Evolutionary conservation across 2,113 vertebrate species (phyloP).

Genomic region (Pygoscelis antarcticus): DNA sequence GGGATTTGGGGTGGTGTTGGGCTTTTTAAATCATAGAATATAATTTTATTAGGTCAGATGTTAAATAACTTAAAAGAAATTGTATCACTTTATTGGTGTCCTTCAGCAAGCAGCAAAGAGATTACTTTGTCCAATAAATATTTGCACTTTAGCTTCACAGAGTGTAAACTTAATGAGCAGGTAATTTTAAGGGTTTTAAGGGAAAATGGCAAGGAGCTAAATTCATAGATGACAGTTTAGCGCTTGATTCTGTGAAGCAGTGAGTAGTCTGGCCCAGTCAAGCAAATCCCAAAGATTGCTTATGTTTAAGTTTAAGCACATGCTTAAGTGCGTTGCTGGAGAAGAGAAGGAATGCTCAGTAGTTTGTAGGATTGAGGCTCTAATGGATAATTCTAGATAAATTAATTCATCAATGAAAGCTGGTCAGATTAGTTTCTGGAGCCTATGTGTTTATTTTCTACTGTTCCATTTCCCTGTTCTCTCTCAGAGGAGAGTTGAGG

Average conservation of each 20-base stretch:
- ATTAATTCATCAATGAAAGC: conserved; percentile 31
- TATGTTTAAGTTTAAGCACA: conserved; percentile 2
- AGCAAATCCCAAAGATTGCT: neutral
- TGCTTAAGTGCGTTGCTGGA: neutral
- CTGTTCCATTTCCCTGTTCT: conserved; percentile 54
- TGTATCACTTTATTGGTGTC: neutral
- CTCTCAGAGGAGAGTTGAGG: conserved; percentile 69
- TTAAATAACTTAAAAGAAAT: neutral
- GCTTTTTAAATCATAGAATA: neutral
- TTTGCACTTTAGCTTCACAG: neutral
- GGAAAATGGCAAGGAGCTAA: neutral
- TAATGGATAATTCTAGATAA: conserved; percentile 32
- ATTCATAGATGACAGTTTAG: neutral
- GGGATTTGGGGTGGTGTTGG: neutral
- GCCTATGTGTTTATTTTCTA: conserved; percentile 68
- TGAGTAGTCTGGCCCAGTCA: neutral
- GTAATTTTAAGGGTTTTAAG: neutral
- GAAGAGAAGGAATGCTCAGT: neutral
- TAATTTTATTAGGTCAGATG: neutral
- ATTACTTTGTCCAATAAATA: neutral
- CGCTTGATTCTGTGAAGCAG: neutral
- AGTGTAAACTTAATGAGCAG: conserved; percentile 9
- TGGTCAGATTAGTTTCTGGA: conserved; percentile 46
- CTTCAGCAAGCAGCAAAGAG: neutral
- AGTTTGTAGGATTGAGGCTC: neutral